Conservation (phyloP, 1,140 invertebrate species). For the Macrotrachela quadricornifera region DNA sequence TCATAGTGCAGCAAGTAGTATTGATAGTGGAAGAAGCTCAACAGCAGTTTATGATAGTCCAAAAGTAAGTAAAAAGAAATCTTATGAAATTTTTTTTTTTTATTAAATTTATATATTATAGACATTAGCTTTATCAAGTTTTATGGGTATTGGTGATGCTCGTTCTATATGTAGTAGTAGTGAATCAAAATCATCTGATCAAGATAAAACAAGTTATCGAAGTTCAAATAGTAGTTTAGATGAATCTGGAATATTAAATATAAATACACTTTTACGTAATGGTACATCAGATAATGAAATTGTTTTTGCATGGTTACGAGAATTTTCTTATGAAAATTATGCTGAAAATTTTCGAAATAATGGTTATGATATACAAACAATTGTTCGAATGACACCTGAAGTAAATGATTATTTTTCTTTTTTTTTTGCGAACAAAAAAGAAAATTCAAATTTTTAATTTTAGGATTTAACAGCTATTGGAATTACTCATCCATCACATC, state of each 20-base stretch:
- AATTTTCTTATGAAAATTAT: conserved; percentile 87
- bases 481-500: conserved; percentile 88
- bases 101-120: no score
- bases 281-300: conserved; percentile 39
- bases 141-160: background rate
- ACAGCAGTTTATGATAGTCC: no score
- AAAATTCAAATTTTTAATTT: conserved; percentile 10
- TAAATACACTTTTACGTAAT: background rate
- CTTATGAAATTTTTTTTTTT: no score
- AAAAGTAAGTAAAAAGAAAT: no score
- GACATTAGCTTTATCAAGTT: background rate
- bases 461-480: conserved; percentile 50
- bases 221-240: background rate
- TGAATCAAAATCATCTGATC: background rate
- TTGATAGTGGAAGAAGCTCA: no score
- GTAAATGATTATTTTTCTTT: conserved; percentile 26
- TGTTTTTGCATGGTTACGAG: conserved; percentile 72
- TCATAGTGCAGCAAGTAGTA: no score
- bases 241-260: background rate
- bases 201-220: background rate
- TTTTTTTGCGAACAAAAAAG: background rate
- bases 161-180: background rate
- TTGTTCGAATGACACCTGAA: conserved; percentile 90
- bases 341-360: conserved; percentile 72
- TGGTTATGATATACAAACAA: conserved; percentile 89